Conservation (phyloP, 2,888 invertebrate species). For the Caenorhabditis japonica region DNA sequence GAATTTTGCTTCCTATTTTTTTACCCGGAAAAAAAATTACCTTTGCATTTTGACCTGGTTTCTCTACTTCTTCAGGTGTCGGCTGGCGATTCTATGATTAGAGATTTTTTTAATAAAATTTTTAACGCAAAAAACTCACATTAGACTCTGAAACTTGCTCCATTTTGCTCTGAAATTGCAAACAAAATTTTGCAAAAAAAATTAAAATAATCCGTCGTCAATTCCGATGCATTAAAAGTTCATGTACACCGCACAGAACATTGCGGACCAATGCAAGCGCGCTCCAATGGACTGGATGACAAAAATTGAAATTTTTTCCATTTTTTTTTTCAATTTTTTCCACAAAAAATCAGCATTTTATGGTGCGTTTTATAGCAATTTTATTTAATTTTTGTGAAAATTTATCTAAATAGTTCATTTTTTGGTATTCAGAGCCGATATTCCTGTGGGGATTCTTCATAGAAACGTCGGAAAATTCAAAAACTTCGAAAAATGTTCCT, state of each 20-base stretch:
- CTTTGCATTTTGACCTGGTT: too few relatives aligned
- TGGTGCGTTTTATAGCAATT: neutral
- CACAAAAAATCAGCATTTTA: neutral
- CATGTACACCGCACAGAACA: slow-evolving; percentile 4
- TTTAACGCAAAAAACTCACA: neutral
- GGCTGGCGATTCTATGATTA: too few relatives aligned
- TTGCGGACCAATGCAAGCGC: slow-evolving; percentile 9
- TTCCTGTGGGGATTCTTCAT: too few relatives aligned
- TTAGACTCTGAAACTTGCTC: neutral
- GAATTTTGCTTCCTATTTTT: too few relatives aligned
- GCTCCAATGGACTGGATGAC: slow-evolving; percentile 39
- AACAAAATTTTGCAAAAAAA: neutral
- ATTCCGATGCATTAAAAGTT: neutral
- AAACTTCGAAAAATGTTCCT: too few relatives aligned
- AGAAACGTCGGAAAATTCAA: too few relatives aligned
- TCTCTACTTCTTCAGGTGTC: too few relatives aligned
- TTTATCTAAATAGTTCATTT: too few relatives aligned
- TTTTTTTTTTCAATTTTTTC: neutral
- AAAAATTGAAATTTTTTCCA: slow-evolving; percentile 27
- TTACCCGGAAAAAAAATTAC: too few relatives aligned
- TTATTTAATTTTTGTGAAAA: neutral
- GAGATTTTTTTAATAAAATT: too few relatives aligned
- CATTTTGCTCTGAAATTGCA: neutral
- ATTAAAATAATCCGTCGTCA: slow-evolving; percentile 4
- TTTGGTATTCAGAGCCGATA: too few relatives aligned